These are phyloP conservation scores for Pollachius pollachius DNA, from an alignment of 2,113 vertebrate genomes.

Conservation along the genomic window DNA sequence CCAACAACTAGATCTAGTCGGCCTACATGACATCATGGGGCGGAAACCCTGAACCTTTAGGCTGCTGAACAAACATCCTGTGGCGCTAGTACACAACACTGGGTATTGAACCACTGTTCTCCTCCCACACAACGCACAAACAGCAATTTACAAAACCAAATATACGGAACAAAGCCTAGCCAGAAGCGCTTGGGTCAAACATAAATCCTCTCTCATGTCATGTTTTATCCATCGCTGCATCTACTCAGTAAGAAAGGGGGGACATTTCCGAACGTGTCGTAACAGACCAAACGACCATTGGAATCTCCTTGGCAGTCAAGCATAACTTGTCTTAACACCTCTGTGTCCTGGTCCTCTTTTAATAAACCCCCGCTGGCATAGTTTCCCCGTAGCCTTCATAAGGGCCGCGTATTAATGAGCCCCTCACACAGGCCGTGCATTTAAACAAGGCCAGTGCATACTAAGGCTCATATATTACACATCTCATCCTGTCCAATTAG, in stretches of 20 bases:
- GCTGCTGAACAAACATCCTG: no score
- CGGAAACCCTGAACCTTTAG: no score
- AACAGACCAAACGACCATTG: conserved; percentile 25
- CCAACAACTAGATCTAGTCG: no score
- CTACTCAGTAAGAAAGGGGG: background rate
- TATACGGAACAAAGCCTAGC: background rate
- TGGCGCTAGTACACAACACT: no score
- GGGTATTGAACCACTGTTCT: no score
- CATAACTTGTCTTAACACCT: conserved; percentile 27
- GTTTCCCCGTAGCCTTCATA: no score
- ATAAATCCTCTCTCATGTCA: conserved; percentile 15
- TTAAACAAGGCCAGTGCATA: no score
- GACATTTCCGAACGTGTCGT: conserved; percentile 37
- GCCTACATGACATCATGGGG: no score
- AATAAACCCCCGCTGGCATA: background rate
- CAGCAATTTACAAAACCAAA: background rate
- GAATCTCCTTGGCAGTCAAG: conserved; percentile 2
- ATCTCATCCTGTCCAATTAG: no score
- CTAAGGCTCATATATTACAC: no score
- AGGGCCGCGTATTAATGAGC: no score
- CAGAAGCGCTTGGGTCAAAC: background rate
- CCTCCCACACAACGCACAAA: background rate
- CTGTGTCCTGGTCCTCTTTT: conserved; percentile 4
- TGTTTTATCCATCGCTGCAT: conserved; percentile 13
- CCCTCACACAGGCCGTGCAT: no score